A percentile compares a stretch with the other conserved stretches of the same genome.
These are phyloP conservation scores for Myotis lucifugus DNA, from an alignment of 2,113 vertebrate species.

Conservation along the genomic window DNA sequence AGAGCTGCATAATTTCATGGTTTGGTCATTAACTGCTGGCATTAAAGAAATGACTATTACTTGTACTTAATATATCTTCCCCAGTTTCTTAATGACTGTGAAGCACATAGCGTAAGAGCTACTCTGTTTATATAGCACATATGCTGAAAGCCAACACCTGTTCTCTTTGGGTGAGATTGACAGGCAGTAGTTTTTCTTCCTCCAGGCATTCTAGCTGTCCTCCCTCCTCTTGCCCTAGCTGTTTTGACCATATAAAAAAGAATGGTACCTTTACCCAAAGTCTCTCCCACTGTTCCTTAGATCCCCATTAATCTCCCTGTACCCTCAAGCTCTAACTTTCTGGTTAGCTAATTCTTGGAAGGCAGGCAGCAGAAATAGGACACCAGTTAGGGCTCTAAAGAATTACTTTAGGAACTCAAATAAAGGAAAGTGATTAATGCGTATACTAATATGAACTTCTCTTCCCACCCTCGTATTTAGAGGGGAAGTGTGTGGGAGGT, in stretches of 20 bases:
- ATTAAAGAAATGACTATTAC: slow-evolving; percentile 59
- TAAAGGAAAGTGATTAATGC: neutral
- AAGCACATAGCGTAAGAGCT: neutral
- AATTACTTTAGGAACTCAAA: neutral
- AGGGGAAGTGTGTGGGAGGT: neutral
- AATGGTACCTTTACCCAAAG: neutral
- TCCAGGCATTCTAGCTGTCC: neutral
- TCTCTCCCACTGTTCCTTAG: neutral
- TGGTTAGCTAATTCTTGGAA: slow-evolving; percentile 42
- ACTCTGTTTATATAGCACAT: neutral
- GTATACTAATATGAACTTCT: neutral
- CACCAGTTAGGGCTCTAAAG: neutral
- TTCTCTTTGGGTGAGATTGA: neutral
- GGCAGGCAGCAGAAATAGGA: neutral
- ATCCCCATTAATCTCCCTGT: neutral
- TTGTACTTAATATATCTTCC: slow-evolving; percentile 65
- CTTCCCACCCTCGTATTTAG: neutral
- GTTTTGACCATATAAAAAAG: slow-evolving; percentile 14
- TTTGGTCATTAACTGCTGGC: slow-evolving; percentile 58
- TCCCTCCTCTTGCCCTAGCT: neutral
- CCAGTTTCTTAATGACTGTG: slow-evolving; percentile 53
- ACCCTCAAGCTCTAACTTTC: neutral
- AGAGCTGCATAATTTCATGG: slow-evolving; percentile 64
- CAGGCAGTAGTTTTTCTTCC: neutral
- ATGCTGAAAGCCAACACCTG: slow-evolving; percentile 19